A percentile compares a stretch with the other conserved stretches of the same genome.
These are phyloP conservation scores for Microchirus variegatus DNA, from an alignment of 2,797 vertebrate species.

Conservation along the genomic window DNA sequence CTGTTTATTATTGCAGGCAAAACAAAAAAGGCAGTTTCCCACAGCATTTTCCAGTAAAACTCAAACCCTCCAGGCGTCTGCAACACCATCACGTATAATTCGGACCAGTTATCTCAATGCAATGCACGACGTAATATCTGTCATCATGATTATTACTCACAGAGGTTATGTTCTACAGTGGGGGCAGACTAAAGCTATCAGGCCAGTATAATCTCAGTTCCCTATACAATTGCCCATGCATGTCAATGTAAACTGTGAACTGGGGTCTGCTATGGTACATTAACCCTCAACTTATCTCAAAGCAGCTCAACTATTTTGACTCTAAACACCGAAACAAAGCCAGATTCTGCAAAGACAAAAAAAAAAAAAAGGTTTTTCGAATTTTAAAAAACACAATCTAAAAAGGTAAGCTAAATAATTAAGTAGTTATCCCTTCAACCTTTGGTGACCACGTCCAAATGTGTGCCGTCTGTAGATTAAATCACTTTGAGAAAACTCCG, in stretches of 20 bases:
- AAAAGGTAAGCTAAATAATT: slow-evolving; percentile 21
- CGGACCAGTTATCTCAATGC: slow-evolving; percentile 26
- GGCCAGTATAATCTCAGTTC: slow-evolving; percentile 28
- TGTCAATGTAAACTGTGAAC: slow-evolving; percentile 44
- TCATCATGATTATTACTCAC: slow-evolving; percentile 34
- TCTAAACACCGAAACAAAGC: slow-evolving; percentile 42
- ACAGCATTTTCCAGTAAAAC: slow-evolving; percentile 45
- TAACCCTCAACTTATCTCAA: slow-evolving; percentile 62
- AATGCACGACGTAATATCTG: slow-evolving; percentile 27
- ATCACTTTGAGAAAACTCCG: slow-evolving; percentile 34
- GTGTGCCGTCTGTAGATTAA: slow-evolving; percentile 43
- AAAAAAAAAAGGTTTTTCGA: no score
- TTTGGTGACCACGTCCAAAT: slow-evolving; percentile 19
- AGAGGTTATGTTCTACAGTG: slow-evolving; percentile 6
- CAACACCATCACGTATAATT: slow-evolving; percentile 29
- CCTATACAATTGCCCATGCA: slow-evolving; percentile 12
- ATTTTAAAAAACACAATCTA: slow-evolving; percentile 11
- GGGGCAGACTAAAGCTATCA: slow-evolving; percentile 8
- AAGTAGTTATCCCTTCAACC: slow-evolving; percentile 29
- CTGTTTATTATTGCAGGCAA: slow-evolving; percentile 61
- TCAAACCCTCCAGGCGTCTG: slow-evolving; percentile 30
- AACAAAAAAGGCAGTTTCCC: slow-evolving; percentile 67
- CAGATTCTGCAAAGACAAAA: slow-evolving; percentile 20
- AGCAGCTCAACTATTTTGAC: slow-evolving; percentile 51
- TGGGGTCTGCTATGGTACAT: slow-evolving; percentile 53